A percentile compares a stretch with the other conserved stretches of the same genome.
These are phyloP conservation scores for Pycnonotus jocosus DNA, from an alignment of 2,113 vertebrate species.

Conservation along the genomic window DNA sequence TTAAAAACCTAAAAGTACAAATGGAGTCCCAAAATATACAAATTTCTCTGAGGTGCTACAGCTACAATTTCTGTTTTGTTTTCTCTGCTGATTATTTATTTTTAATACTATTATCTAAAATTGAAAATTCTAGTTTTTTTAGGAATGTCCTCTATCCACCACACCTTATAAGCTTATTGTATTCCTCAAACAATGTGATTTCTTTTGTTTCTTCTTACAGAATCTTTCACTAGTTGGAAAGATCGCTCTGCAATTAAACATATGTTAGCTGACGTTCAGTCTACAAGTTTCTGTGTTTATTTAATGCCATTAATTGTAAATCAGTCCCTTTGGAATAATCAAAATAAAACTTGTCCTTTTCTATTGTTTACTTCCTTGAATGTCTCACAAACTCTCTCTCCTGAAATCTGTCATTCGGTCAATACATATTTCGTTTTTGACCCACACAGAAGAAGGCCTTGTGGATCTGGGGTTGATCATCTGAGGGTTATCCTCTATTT, in stretches of 20 bases:
- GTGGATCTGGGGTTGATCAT: background rate
- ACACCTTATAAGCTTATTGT: background rate
- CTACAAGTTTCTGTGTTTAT: background rate
- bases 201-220: background rate
- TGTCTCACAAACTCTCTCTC: background rate
- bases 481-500: conserved; percentile 44
- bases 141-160: background rate
- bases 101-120: background rate
- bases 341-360: background rate
- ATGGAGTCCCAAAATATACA: accelerated
- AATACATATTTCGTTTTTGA: background rate
- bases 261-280: background rate
- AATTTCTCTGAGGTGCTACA: background rate
- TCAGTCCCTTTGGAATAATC: background rate
- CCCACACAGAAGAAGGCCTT: background rate
- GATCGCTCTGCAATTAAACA: background rate
- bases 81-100: background rate
- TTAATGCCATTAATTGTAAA: background rate
- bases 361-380: background rate
- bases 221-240: background rate
- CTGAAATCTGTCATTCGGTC: background rate
- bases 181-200: background rate
- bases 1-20: background rate
- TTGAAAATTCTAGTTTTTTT: background rate
- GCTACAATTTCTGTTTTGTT: background rate